phyloP scores from a whole-genome alignment of 2,113 vertebrate species.

The Esox niger region DNA sequence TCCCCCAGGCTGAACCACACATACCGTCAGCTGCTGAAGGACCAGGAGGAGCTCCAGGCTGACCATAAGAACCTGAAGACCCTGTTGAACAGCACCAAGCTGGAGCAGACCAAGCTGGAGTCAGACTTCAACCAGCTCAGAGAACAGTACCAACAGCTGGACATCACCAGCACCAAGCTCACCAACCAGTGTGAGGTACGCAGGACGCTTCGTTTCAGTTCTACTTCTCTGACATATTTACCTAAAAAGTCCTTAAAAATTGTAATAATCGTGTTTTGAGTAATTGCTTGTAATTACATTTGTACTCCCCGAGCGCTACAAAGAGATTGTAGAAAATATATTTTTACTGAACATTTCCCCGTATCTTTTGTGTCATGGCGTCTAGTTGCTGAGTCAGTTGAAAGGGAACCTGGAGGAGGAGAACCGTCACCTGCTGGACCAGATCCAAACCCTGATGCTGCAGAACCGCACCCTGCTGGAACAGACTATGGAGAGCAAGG shows the following conservation, averaged over 20 bases:
- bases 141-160: conserved; percentile 92
- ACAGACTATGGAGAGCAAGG: conserved; percentile 98
- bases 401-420: conserved; percentile 98
- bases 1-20: conserved; percentile 82
- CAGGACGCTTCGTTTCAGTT: not conserved
- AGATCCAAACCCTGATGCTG: conserved; percentile 96
- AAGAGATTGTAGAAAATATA: too few species aligned
- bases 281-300: too few species aligned
- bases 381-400: conserved; percentile 90
- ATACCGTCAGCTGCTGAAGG: conserved; percentile 85
- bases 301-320: too few species aligned
- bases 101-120: conserved; percentile 92
- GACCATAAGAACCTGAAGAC: conserved; percentile 96
- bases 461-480: conserved; percentile 94
- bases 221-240: too few species aligned
- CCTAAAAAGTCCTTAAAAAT: not conserved
- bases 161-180: conserved; percentile 91
- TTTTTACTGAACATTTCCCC: not conserved
- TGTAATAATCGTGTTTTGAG: too few species aligned
- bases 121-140: conserved; percentile 91
- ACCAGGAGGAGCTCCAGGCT: conserved; percentile 85
- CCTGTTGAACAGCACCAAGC: conserved; percentile 84
- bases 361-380: not conserved
- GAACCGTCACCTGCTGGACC: conserved; percentile 92
- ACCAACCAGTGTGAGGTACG: conserved; percentile 95